Evolutionary conservation across 2,797 vertebrate genomes (phyloP).

Genomic region (Macropodus opercularis): DNA sequence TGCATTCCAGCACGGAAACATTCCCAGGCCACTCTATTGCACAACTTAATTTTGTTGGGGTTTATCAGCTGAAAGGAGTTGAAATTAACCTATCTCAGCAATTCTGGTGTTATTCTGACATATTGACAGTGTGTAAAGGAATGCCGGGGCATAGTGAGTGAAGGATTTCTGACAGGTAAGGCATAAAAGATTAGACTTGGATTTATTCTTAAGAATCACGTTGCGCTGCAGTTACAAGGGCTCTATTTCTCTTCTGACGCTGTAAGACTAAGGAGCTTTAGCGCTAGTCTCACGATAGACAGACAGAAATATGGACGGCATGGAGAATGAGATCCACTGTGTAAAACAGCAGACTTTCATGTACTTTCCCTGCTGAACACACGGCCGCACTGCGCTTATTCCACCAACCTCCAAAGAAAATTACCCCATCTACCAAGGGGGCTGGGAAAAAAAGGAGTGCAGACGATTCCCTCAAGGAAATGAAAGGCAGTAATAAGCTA

Average conservation of each 20-base stretch:
- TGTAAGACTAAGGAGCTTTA: slow-evolving; percentile 79
- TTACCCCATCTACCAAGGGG: slow-evolving; percentile 74
- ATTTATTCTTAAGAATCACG: slow-evolving; percentile 72
- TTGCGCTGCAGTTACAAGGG: slow-evolving; percentile 72
- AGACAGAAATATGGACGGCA: slow-evolving; percentile 80
- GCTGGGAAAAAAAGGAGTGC: slow-evolving; percentile 70
- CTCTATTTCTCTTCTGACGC: slow-evolving; percentile 74
- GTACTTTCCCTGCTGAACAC: slow-evolving; percentile 82
- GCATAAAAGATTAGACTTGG: slow-evolving; percentile 77
- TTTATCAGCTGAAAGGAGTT: slow-evolving; percentile 73
- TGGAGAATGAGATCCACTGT: slow-evolving; percentile 81
- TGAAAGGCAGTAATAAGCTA: slow-evolving; percentile 85
- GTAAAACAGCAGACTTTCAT: slow-evolving; percentile 84
- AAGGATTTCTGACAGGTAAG: slow-evolving; percentile 75
- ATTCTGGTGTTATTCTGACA: slow-evolving; percentile 72
- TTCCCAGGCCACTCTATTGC: slow-evolving; percentile 66
- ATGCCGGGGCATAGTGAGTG: slow-evolving; percentile 58
- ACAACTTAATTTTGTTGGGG: slow-evolving; percentile 73
- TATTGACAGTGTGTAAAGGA: slow-evolving; percentile 73
- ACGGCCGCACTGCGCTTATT: slow-evolving; percentile 73
- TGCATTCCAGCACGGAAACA: slow-evolving; percentile 73
- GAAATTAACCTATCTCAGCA: slow-evolving; percentile 76
- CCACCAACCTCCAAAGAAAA: slow-evolving; percentile 81
- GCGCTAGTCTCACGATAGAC: slow-evolving; percentile 74
- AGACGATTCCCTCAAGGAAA: slow-evolving; percentile 78